These are phyloP conservation scores for Himalopsyche tibetana DNA, from an alignment of 2,888 invertebrate species.

Conservation along the genomic window DNA sequence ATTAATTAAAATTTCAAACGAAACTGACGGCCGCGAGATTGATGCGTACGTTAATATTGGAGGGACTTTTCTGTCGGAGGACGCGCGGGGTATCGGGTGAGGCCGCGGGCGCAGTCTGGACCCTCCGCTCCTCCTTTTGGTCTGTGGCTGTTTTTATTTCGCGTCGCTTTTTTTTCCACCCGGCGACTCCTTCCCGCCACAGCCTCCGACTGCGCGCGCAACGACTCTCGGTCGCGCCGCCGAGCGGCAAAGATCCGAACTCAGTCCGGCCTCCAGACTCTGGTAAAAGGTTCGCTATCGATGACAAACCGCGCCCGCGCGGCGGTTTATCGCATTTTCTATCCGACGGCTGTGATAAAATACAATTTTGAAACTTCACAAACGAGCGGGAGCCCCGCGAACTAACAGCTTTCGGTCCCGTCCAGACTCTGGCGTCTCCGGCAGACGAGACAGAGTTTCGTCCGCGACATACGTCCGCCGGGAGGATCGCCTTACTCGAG, in stretches of 20 bases:
- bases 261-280: constrained; percentile 57
- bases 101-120: constrained; percentile 64
- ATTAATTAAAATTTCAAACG: constrained; percentile 44
- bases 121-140: constrained; percentile 63
- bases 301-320: constrained; percentile 52
- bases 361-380: constrained; percentile 51
- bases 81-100: constrained; percentile 27
- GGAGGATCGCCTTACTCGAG: constrained; percentile 56
- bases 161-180: constrained; percentile 57
- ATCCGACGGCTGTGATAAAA: constrained; percentile 33
- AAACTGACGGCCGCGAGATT: constrained; percentile 48
- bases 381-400: constrained; percentile 47
- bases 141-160: constrained; percentile 63
- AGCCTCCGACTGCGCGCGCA: constrained; percentile 51
- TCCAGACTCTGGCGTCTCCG: constrained; percentile 50
- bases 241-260: constrained; percentile 47
- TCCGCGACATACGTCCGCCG: constrained; percentile 53
- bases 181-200: constrained; percentile 56
- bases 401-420: constrained; percentile 50
- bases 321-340: constrained; percentile 52
- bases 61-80: constrained; percentile 46
- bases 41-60: constrained; percentile 53
- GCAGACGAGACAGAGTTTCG: constrained; percentile 46
- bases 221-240: constrained; percentile 52
- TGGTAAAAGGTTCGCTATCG: constrained; percentile 50